Evolutionary conservation across 2,888 invertebrate genomes (phyloP).

Genomic region (Ephialtes manifestator): DNA sequence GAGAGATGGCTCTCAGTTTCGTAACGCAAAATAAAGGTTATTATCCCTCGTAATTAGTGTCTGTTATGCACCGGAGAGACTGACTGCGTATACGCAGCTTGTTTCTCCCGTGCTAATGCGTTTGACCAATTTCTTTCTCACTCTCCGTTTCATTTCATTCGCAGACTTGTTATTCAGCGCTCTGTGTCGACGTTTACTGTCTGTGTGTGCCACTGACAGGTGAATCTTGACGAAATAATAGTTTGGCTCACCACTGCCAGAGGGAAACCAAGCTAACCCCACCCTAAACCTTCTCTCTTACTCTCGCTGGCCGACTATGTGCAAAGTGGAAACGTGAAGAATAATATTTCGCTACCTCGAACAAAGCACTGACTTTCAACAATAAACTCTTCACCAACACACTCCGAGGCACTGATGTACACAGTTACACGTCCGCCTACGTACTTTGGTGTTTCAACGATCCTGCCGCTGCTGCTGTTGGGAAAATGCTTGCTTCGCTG

Average conservation of each 20-base stretch:
- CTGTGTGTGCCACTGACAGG: conserved; percentile 72
- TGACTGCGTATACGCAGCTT: conserved; percentile 36
- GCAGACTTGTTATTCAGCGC: not conserved
- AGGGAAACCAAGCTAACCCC: conserved; percentile 3
- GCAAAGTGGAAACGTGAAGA: conserved; percentile 55
- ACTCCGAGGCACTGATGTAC: not conserved
- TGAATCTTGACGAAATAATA: conserved; percentile 68
- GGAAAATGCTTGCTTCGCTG: conserved; percentile 11
- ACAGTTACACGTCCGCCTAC: conserved; percentile 9
- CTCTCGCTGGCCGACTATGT: conserved; percentile 12
- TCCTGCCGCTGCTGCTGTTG: conserved; percentile 1
- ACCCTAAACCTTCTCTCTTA: not conserved
- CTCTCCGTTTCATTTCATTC: conserved; percentile 30
- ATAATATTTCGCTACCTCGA: conserved; percentile 59
- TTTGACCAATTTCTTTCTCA: conserved; percentile 28
- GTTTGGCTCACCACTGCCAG: conserved; percentile 56
- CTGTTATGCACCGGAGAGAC: conserved; percentile 67
- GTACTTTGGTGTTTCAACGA: conserved; percentile 13
- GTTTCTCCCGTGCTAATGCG: conserved; percentile 55
- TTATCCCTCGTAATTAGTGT: conserved; percentile 72
- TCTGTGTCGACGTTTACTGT: conserved; percentile 38
- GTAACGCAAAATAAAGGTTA: conserved; percentile 72
- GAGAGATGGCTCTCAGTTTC: conserved; percentile 48
- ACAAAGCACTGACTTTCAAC: conserved; percentile 37
- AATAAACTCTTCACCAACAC: conserved; percentile 36